Percentiles rank a stretch among this genome's conserved stretches.
phyloP scores from a whole-genome alignment of 2,113 vertebrate species.

The Periophthalmus modestus region DNA sequence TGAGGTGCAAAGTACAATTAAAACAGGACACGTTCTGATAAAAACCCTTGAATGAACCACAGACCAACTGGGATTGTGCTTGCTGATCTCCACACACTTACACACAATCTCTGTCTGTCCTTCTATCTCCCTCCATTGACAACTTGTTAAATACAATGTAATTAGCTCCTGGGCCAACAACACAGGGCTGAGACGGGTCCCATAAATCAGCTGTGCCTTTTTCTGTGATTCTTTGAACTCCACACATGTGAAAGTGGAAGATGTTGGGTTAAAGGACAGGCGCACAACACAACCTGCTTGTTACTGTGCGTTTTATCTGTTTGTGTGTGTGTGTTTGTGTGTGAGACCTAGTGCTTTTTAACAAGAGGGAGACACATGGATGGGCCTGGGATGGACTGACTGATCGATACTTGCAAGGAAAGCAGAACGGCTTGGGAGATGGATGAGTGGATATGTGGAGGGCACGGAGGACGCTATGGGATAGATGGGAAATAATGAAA shows the following conservation, averaged over 20 bases:
- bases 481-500: constrained; percentile 48
- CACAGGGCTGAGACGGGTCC: constrained; percentile 39
- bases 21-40: background rate
- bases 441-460: constrained; percentile 30
- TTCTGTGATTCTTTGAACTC: constrained; percentile 19
- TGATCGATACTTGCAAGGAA: constrained; percentile 55
- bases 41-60: background rate
- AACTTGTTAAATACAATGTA: constrained; percentile 62
- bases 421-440: constrained; percentile 41
- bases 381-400: constrained; percentile 12
- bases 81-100: constrained; percentile 10
- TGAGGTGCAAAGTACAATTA: background rate
- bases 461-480: constrained; percentile 10
- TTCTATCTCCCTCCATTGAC: constrained; percentile 45
- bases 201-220: constrained; percentile 59
- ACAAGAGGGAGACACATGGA: constrained; percentile 44
- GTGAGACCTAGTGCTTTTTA: constrained; percentile 43
- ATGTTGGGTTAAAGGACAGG: constrained; percentile 15
- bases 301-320: constrained; percentile 15
- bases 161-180: constrained; percentile 58
- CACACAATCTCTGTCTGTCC: constrained; percentile 29
- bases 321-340: constrained; percentile 5
- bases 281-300: constrained; percentile 41
- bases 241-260: constrained; percentile 29
- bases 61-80: background rate